A percentile compares a stretch with the other conserved stretches of the same genome.
phyloP scores from a whole-genome alignment of 2,888 invertebrate species.

The Heliconius charithonia region DNA sequence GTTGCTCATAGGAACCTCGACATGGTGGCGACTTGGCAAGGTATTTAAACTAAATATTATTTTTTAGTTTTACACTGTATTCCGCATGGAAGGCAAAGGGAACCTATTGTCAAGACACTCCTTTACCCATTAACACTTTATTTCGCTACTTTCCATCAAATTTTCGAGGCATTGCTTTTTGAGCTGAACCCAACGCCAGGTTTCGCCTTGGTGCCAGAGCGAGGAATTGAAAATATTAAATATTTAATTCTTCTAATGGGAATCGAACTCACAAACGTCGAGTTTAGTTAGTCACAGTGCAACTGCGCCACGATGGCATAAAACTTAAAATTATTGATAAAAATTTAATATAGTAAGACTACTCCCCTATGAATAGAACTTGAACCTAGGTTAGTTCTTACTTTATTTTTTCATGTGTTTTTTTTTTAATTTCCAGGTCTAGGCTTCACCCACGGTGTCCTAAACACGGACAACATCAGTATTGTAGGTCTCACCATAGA shows the following conservation, averaged over 20 bases:
- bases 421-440: constrained; percentile 61
- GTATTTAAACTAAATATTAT: constrained; percentile 50
- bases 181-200: neutral
- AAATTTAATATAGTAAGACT: no score
- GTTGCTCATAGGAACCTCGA: constrained; percentile 83
- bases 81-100: neutral
- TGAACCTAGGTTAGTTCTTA: no score
- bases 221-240: neutral
- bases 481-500: constrained; percentile 86
- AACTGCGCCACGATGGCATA: no score
- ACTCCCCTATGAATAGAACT: no score
- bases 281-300: neutral
- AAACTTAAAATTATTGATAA: no score
- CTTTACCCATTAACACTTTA: no score
- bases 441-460: constrained; percentile 86
- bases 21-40: constrained; percentile 85
- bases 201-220: neutral
- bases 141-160: no score
- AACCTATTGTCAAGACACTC: neutral
- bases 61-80: neutral
- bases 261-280: neutral
- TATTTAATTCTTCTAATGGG: neutral
- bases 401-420: no score
- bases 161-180: no score
- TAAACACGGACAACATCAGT: constrained; percentile 85